Percentiles rank a stretch among this genome's conserved stretches.
phyloP scores from a whole-genome alignment of 2,888 invertebrate genomes.

The Trissolcus japonicus region DNA sequence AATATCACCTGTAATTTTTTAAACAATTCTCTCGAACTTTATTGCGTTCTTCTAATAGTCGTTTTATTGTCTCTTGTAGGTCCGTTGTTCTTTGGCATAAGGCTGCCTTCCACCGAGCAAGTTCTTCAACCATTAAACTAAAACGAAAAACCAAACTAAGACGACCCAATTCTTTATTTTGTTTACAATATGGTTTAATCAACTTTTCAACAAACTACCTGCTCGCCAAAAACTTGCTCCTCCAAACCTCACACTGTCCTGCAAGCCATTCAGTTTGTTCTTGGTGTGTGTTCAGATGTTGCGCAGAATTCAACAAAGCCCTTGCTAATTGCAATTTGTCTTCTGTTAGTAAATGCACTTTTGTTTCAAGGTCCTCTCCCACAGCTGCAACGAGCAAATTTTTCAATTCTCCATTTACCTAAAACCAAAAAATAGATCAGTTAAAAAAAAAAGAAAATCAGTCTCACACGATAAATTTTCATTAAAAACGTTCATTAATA shows the following conservation, averaged over 20 bases:
- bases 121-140: slow-evolving; percentile 94
- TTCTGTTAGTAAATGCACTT: slow-evolving; percentile 93
- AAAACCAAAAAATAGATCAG: too few species aligned
- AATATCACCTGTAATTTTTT: slow-evolving; percentile 80
- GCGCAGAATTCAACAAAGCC: slow-evolving; percentile 89
- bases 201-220: slow-evolving; percentile 78
- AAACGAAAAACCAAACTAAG: slow-evolving; percentile 57
- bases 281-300: slow-evolving; percentile 90
- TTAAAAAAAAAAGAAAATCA: too few species aligned
- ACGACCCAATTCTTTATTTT: too few species aligned
- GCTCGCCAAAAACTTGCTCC: slow-evolving; percentile 96
- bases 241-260: slow-evolving; percentile 97
- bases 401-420: slow-evolving; percentile 95
- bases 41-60: slow-evolving; percentile 83
- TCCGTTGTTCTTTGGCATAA: slow-evolving; percentile 84
- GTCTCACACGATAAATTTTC: neutral
- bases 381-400: slow-evolving; percentile 95
- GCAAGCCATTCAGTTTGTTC: slow-evolving; percentile 95
- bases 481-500: neutral
- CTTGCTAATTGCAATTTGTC: slow-evolving; percentile 92
- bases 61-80: slow-evolving; percentile 83
- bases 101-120: slow-evolving; percentile 90
- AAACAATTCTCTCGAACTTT: slow-evolving; percentile 81
- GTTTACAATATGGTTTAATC: neutral
- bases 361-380: slow-evolving; percentile 93